Evolutionary conservation across 2,113 vertebrate genomes (phyloP).

Genomic region (Leptodactylus fuscus): DNA sequence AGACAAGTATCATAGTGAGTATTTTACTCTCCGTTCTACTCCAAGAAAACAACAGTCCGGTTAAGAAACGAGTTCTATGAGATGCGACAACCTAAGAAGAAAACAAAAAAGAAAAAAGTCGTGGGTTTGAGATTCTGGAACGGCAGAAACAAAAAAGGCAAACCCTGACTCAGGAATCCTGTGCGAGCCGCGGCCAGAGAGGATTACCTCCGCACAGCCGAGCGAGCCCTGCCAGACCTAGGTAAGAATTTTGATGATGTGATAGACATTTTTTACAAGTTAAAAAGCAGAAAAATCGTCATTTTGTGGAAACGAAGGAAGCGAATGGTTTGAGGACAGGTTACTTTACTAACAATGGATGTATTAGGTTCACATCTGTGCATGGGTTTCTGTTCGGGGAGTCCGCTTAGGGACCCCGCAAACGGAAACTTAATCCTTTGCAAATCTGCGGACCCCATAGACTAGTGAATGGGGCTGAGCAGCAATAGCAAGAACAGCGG

Average conservation of each 20-base stretch:
- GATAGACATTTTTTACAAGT: conserved; percentile 25
- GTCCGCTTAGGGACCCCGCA: no score
- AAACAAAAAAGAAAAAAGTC: neutral
- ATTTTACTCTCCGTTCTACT: neutral
- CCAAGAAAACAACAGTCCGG: neutral
- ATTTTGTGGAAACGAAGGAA: neutral
- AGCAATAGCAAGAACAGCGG: no score
- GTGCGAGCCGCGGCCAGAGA: neutral
- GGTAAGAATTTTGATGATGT: conserved; percentile 58
- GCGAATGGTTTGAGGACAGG: neutral
- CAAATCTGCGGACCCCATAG: no score
- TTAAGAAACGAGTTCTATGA: neutral
- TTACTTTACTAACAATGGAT: neutral
- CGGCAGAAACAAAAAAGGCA: neutral
- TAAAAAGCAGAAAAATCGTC: conserved; percentile 13
- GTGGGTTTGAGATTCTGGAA: neutral
- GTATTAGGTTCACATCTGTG: no score
- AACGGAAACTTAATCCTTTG: no score
- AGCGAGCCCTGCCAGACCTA: conserved; percentile 40
- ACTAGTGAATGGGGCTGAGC: no score
- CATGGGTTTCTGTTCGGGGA: no score
- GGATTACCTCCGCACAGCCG: conserved; percentile 34
- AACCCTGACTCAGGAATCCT: conserved; percentile 38
- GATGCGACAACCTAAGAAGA: neutral
- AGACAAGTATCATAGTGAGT: conserved; percentile 5